Evolutionary conservation across 2,888 invertebrate species (phyloP).

Genomic region (Labia minor): DNA sequence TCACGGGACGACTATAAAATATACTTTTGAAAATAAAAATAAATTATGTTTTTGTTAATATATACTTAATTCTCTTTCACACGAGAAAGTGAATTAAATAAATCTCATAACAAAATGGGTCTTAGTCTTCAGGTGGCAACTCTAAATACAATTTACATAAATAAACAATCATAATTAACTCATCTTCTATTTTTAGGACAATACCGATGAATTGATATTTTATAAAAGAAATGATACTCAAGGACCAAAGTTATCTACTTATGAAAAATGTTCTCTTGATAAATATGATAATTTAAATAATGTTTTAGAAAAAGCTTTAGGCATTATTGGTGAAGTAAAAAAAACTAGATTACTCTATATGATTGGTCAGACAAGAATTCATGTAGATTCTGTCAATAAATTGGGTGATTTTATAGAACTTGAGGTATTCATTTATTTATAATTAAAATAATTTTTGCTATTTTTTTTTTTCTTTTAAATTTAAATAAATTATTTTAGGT

Average conservation of each 20-base stretch:
- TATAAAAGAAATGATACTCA: slow-evolving; percentile 64
- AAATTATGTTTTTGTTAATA: too few species aligned
- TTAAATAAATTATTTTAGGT: slow-evolving; percentile 40
- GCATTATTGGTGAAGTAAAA: slow-evolving; percentile 57
- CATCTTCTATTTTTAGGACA: slow-evolving; percentile 37
- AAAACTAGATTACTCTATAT: slow-evolving; percentile 70
- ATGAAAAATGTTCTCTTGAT: slow-evolving; percentile 48
- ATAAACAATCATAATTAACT: too few species aligned
- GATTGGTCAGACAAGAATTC: slow-evolving; percentile 73
- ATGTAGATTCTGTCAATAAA: slow-evolving; percentile 71
- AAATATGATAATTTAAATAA: slow-evolving; percentile 43
- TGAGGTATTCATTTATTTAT: slow-evolving; percentile 51
- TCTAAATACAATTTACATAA: too few species aligned
- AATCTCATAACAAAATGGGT: too few species aligned
- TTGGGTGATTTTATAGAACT: slow-evolving; percentile 76
- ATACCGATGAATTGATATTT: slow-evolving; percentile 56
- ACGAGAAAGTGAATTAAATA: too few species aligned
- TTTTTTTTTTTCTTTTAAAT: background rate
- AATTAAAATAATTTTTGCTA: too few species aligned
- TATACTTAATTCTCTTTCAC: too few species aligned
- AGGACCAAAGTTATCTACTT: slow-evolving; percentile 72
- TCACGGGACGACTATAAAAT: too few species aligned
- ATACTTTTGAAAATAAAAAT: too few species aligned
- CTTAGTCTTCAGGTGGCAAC: too few species aligned
- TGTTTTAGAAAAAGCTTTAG: slow-evolving; percentile 52